Evolutionary conservation across 2,113 vertebrate species (phyloP).

Genomic region (Addax nasomaculatus): DNA sequence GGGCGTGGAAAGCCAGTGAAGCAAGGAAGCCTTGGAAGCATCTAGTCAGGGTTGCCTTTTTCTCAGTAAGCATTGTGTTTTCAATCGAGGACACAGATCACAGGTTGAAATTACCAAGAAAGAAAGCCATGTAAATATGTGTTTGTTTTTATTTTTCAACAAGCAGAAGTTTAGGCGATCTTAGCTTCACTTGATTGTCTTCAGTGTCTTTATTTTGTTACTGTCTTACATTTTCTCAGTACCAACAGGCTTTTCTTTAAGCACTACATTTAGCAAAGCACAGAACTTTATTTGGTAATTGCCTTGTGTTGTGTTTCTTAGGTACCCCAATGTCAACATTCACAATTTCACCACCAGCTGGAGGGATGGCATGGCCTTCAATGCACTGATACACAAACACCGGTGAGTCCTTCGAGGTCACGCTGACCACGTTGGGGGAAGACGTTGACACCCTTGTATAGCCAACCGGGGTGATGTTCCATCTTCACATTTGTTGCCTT

Average conservation of each 20-base stretch:
- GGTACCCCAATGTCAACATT: conserved; percentile 97
- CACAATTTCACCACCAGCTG: conserved; percentile 98
- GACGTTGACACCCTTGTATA: neutral
- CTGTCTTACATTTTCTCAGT: neutral
- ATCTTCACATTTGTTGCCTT: neutral
- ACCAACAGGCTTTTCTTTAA: neutral
- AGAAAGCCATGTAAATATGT: neutral
- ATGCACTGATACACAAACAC: conserved; percentile 98
- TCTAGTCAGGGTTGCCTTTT: neutral
- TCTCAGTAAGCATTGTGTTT: neutral
- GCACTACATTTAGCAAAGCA: neutral
- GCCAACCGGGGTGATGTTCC: neutral
- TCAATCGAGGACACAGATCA: neutral
- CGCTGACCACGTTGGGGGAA: accelerated
- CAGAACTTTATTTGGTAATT: conserved; percentile 8
- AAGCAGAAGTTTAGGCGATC: neutral
- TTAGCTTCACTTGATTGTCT: neutral
- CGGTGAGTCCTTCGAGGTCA: conserved; percentile 77
- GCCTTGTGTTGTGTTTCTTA: conserved; percentile 70
- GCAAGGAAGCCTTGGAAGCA: neutral
- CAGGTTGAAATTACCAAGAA: neutral
- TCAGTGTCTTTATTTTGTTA: neutral
- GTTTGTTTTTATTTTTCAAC: neutral
- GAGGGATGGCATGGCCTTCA: conserved; percentile 99
- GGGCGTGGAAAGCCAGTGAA: neutral